Percentiles rank a stretch among this genome's conserved stretches.
phyloP scores from a whole-genome alignment of 2,797 vertebrate genomes.

The Euthynnus affinis region DNA sequence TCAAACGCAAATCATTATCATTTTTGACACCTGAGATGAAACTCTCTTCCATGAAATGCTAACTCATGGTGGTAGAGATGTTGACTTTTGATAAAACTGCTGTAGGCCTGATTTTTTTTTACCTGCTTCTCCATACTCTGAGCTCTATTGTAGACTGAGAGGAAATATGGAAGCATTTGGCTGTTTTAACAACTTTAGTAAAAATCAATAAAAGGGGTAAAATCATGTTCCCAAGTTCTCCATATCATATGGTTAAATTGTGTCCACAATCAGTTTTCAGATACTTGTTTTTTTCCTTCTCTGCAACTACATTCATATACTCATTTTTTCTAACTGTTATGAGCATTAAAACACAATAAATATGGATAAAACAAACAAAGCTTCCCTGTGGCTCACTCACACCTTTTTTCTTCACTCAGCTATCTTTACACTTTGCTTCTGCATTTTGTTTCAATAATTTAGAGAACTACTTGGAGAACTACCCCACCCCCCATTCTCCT shows the following conservation, averaged over 20 bases:
- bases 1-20: constrained; percentile 54
- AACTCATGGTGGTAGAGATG: constrained; percentile 39
- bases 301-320: too few relatives aligned
- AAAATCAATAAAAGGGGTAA: constrained; percentile 49
- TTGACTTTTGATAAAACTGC: constrained; percentile 52
- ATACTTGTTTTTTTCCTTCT: too few relatives aligned
- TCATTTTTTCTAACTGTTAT: too few relatives aligned
- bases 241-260: constrained; percentile 18
- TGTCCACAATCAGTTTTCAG: neutral
- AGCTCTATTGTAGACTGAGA: neutral
- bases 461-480: too few relatives aligned
- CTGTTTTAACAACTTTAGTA: constrained; percentile 34
- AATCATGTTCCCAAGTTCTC: constrained; percentile 3
- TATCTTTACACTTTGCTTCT: too few relatives aligned
- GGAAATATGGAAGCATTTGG: constrained; percentile 18
- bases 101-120: constrained; percentile 22
- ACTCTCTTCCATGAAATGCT: constrained; percentile 10
- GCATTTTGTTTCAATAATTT: too few relatives aligned
- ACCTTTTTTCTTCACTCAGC: too few relatives aligned
- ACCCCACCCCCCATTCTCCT: too few relatives aligned
- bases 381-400: too few relatives aligned
- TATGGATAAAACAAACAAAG: too few relatives aligned
- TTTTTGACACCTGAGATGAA: constrained; percentile 50
- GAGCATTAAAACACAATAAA: too few relatives aligned
- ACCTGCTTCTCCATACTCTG: neutral